Conservation (phyloP, 2,113 vertebrate genomes). For the Sigmodon hispidus region DNA sequence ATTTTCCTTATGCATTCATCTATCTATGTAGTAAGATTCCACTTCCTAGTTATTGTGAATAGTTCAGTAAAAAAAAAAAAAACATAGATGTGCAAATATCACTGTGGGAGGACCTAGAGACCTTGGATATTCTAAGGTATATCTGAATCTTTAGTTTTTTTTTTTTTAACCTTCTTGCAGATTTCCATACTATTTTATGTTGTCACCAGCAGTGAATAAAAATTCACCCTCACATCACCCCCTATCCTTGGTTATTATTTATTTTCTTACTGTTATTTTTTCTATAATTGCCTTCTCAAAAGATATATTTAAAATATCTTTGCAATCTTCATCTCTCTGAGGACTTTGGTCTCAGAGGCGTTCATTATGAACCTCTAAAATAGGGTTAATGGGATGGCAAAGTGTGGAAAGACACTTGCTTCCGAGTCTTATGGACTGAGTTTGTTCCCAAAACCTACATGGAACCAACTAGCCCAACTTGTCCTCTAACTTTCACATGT, state of each 20-base stretch:
- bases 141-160: background rate
- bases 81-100: background rate
- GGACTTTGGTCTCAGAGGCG: background rate
- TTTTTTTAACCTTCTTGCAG: background rate
- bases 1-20: background rate
- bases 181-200: background rate
- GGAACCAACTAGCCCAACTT: background rate
- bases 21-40: background rate
- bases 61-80: background rate
- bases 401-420: no score
- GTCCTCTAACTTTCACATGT: background rate
- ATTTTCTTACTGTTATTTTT: background rate
- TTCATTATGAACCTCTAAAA: background rate
- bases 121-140: background rate
- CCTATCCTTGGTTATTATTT: background rate
- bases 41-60: background rate
- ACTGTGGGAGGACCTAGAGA: background rate
- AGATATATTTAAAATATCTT: background rate
- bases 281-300: background rate
- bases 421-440: background rate
- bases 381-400: background rate
- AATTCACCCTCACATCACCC: background rate
- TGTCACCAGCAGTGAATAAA: background rate
- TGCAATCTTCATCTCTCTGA: background rate
- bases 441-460: background rate